phyloP scores from a whole-genome alignment of 2,797 vertebrate species.

The Amblyopsis hoosieri region DNA sequence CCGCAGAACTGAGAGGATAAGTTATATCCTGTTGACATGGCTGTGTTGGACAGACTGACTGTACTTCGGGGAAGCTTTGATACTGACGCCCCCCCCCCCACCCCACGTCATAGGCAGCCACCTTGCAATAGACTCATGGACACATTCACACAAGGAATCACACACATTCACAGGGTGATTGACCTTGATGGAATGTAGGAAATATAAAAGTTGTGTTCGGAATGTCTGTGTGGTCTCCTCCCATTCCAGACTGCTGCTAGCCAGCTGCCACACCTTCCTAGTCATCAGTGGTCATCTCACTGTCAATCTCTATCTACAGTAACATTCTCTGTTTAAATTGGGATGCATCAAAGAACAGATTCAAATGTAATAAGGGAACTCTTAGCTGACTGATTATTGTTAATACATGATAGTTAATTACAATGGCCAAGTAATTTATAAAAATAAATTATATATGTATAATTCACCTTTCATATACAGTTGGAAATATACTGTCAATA shows the following conservation, averaged over 20 bases:
- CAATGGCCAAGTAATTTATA: too few relatives aligned
- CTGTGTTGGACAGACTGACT: conserved; percentile 35
- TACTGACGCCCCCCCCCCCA: conserved; percentile 11
- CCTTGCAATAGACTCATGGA: conserved; percentile 7
- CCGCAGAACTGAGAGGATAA: conserved; percentile 37
- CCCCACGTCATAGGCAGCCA: background rate
- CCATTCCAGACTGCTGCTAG: conserved; percentile 30
- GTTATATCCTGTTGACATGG: conserved; percentile 67
- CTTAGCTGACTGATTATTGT: too few relatives aligned
- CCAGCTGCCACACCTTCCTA: conserved; percentile 46
- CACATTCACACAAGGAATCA: conserved; percentile 22
- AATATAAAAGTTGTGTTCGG: conserved; percentile 40
- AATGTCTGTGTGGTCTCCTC: conserved; percentile 75
- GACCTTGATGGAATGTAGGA: conserved; percentile 66
- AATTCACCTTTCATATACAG: too few relatives aligned
- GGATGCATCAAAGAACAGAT: too few relatives aligned
- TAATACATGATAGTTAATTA: too few relatives aligned
- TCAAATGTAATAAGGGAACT: too few relatives aligned
- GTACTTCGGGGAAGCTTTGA: conserved; percentile 37
- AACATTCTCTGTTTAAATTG: too few relatives aligned
- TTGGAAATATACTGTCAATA: too few relatives aligned
- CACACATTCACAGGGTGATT: conserved; percentile 22
- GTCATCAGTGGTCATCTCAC: conserved; percentile 37
- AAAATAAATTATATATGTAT: too few relatives aligned
- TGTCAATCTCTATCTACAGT: background rate